Evolutionary conservation across 2,888 invertebrate genomes (phyloP).

Genomic region (Laspeyria flexula): DNA sequence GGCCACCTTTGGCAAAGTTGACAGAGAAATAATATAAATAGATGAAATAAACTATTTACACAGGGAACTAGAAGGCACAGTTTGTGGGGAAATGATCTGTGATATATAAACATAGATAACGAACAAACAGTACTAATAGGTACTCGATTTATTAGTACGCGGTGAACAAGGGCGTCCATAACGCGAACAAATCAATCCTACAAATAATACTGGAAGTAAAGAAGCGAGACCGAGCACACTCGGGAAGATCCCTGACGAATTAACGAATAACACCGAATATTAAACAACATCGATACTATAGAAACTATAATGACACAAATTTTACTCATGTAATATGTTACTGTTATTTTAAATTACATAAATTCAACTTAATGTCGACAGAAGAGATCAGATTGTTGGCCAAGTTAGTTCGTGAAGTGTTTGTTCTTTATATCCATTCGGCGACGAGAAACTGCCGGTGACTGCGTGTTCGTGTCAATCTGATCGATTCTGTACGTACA

Average conservation of each 20-base stretch:
- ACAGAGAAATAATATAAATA: constrained; percentile 24
- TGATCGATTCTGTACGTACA: constrained; percentile 63
- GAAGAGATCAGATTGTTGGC: constrained; percentile 62
- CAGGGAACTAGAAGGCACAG: constrained; percentile 83
- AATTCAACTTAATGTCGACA: constrained; percentile 53
- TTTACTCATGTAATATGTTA: constrained; percentile 54
- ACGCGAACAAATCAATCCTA: constrained; percentile 21
- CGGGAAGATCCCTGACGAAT: constrained; percentile 48
- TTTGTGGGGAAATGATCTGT: constrained; percentile 67
- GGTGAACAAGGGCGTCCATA: constrained; percentile 22
- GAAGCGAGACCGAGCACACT: constrained; percentile 16
- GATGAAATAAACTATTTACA: constrained; percentile 62
- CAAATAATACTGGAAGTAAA: constrained; percentile 21
- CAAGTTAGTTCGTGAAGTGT: constrained; percentile 13
- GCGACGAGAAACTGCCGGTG: neutral
- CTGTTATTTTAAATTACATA: constrained; percentile 62
- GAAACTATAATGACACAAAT: constrained; percentile 55
- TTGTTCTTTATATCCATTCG: neutral
- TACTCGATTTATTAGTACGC: constrained; percentile 17
- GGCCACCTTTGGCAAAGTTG: constrained; percentile 47
- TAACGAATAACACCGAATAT: constrained; percentile 55
- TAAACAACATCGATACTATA: constrained; percentile 64
- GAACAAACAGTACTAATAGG: constrained; percentile 22
- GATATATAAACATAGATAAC: constrained; percentile 25
- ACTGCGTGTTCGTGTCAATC: constrained; percentile 48